These are phyloP conservation scores for Ancistrus triradiatus DNA, from an alignment of 2,113 vertebrate genomes.

Conservation along the genomic window DNA sequence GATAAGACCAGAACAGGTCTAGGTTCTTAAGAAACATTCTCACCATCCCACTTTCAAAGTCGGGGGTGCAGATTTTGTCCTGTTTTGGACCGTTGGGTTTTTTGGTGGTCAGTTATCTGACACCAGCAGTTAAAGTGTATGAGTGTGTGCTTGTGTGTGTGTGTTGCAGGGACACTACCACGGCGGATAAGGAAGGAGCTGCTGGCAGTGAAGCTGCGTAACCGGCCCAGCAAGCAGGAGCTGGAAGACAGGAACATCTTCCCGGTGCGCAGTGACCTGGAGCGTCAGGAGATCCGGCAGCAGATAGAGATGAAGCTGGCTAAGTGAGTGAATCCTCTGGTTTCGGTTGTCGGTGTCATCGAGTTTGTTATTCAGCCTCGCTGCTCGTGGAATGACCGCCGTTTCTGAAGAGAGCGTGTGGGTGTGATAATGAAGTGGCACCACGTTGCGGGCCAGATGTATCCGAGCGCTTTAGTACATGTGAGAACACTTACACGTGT, in stretches of 20 bases:
- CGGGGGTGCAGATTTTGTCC: too few relatives aligned
- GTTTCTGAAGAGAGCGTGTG: not conserved
- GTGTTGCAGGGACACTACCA: constrained; percentile 81
- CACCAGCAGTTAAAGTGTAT: not conserved
- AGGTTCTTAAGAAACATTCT: too few relatives aligned
- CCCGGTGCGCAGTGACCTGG: constrained; percentile 87
- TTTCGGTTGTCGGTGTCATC: constrained; percentile 1
- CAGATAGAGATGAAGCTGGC: constrained; percentile 95
- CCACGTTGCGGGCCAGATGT: constrained; percentile 2
- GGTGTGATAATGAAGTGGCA: constrained; percentile 12
- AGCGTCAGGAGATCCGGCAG: constrained; percentile 91
- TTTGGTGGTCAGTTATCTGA: constrained; percentile 6
- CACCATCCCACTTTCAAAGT: too few relatives aligned
- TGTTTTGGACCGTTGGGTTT: not conserved
- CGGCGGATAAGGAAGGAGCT: constrained; percentile 92
- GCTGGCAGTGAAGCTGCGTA: constrained; percentile 87
- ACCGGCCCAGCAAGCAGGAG: constrained; percentile 92
- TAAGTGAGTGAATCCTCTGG: constrained; percentile 76
- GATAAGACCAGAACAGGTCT: too few relatives aligned
- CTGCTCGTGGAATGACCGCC: not conserved
- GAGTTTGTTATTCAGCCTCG: constrained; percentile 15
- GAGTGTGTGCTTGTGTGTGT: constrained; percentile 24
- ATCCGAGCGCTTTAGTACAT: constrained; percentile 2
- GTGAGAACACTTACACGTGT: constrained; percentile 8
- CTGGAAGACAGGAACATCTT: constrained; percentile 96